These are phyloP conservation scores for Syngnathoides biaculeatus DNA, from an alignment of 2,113 vertebrate species.

Conservation along the genomic window DNA sequence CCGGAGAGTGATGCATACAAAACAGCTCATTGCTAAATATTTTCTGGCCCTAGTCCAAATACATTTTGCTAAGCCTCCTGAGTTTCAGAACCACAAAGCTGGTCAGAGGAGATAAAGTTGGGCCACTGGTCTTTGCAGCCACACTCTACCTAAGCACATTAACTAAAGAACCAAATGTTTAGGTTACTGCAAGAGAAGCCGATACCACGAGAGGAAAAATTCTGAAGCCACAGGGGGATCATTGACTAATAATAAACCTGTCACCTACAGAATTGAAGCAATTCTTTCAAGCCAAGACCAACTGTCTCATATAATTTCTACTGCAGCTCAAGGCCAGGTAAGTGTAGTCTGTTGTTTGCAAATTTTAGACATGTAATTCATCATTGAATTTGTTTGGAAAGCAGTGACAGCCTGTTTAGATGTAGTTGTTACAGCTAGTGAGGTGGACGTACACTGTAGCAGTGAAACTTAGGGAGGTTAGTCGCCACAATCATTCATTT, in stretches of 20 bases:
- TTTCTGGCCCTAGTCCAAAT: conserved; percentile 55
- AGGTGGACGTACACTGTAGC: too few species aligned
- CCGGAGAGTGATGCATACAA: conserved; percentile 43
- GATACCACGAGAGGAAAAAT: conserved; percentile 28
- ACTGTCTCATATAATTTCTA: neutral
- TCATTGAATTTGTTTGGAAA: too few species aligned
- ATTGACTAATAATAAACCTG: conserved; percentile 15
- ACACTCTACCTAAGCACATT: conserved; percentile 28
- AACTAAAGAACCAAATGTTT: conserved; percentile 23
- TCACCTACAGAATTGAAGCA: neutral
- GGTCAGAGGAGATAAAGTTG: conserved; percentile 47
- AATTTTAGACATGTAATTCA: too few species aligned
- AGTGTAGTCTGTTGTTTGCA: too few species aligned
- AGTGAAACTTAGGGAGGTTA: too few species aligned
- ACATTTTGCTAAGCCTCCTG: conserved; percentile 45
- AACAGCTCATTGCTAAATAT: conserved; percentile 51
- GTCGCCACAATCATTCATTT: too few species aligned
- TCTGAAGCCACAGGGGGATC: conserved; percentile 12
- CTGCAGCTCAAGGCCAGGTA: neutral
- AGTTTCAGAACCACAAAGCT: conserved; percentile 32
- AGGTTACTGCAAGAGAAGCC: conserved; percentile 30
- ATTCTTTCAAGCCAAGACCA: neutral
- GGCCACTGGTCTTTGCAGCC: conserved; percentile 18
- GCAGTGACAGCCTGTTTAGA: too few species aligned
- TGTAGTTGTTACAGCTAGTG: too few species aligned